phyloP scores from a whole-genome alignment of 1,140 invertebrate species.

The Achatina immaculata region DNA sequence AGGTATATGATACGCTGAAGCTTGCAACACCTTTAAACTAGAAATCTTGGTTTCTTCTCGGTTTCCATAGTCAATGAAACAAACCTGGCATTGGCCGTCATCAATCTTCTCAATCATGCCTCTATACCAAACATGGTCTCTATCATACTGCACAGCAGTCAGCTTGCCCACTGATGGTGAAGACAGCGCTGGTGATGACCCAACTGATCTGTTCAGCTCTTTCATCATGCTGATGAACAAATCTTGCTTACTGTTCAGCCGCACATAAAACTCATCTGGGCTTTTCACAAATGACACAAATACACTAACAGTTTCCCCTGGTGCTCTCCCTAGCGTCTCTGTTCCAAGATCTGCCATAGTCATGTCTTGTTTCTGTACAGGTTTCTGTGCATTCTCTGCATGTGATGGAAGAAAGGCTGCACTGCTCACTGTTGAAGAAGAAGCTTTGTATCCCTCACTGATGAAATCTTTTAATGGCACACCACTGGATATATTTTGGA shows the following conservation, averaged over 20 bases:
- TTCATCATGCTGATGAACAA: constrained; percentile 16
- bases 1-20: not conserved
- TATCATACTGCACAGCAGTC: not conserved
- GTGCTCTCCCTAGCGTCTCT: not conserved
- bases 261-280: constrained; percentile 10
- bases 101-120: not conserved
- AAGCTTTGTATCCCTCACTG: not conserved
- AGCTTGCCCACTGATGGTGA: not conserved
- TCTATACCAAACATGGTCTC: constrained; percentile 1
- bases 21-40: not conserved
- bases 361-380: not conserved
- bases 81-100: not conserved
- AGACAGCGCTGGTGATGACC: not conserved
- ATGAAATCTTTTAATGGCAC: too few species aligned
- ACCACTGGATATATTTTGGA: not conserved
- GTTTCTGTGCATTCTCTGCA: not conserved
- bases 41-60: not conserved
- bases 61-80: constrained; percentile 19
- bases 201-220: not conserved
- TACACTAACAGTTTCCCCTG: not conserved
- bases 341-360: constrained; percentile 1
- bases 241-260: not conserved
- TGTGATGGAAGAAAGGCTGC: not conserved
- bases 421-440: not conserved
- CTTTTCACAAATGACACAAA: not conserved